These are phyloP conservation scores for Euura lappo DNA, from an alignment of 1,140 invertebrate species.

Conservation along the genomic window DNA sequence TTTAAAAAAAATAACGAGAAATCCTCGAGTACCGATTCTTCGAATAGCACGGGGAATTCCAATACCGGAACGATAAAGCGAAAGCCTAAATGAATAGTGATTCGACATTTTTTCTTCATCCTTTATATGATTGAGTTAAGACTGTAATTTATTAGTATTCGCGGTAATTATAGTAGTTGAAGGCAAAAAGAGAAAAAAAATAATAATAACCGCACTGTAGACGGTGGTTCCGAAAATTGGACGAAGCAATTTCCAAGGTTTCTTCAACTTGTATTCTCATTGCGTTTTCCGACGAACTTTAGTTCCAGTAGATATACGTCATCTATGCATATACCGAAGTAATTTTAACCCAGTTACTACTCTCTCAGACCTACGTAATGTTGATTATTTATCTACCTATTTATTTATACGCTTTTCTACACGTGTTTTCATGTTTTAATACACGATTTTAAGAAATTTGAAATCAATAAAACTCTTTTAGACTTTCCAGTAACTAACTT, in stretches of 20 bases:
- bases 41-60: constrained; percentile 31
- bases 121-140: too few species aligned
- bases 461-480: too few species aligned
- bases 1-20: constrained; percentile 31
- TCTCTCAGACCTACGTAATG: neutral
- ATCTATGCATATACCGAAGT: neutral
- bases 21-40: constrained; percentile 33
- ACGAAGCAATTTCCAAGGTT: too few species aligned
- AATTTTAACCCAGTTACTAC: neutral
- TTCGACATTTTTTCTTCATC: too few species aligned
- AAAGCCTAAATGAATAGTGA: constrained; percentile 26
- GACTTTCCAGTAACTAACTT: too few species aligned
- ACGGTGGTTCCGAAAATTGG: too few species aligned
- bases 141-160: too few species aligned
- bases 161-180: too few species aligned
- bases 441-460: neutral
- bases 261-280: too few species aligned
- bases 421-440: neutral
- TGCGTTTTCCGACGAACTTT: neutral
- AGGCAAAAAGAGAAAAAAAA: too few species aligned
- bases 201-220: too few species aligned
- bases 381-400: constrained; percentile 1
- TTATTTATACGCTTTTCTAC: neutral
- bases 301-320: constrained; percentile 1
- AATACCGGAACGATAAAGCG: constrained; percentile 44